Evolutionary conservation across 2,113 vertebrate species (phyloP).

Genomic region (Campylomormyrus numenius): DNA sequence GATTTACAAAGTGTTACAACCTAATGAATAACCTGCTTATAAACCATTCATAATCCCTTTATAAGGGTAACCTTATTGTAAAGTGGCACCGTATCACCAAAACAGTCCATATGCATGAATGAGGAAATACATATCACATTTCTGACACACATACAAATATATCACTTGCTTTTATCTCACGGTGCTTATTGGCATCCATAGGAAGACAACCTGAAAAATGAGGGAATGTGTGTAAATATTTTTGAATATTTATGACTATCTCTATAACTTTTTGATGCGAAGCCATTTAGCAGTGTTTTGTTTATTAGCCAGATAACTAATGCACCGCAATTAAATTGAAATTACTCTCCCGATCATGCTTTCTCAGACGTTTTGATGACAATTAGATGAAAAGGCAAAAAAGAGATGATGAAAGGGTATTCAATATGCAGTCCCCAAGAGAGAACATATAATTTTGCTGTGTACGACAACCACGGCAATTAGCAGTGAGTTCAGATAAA

Average conservation of each 20-base stretch:
- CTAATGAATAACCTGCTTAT: no score
- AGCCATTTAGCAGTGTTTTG: background rate
- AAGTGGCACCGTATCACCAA: background rate
- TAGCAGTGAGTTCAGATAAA: constrained; percentile 46
- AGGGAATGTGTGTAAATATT: background rate
- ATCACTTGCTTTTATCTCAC: background rate
- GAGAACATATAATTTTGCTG: constrained; percentile 10
- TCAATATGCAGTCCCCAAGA: constrained; percentile 11
- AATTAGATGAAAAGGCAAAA: constrained; percentile 26
- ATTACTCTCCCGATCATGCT: constrained; percentile 26
- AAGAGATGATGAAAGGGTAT: constrained; percentile 30
- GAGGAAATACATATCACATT: background rate
- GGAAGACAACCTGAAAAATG: background rate
- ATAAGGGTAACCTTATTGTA: no score
- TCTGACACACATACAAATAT: background rate
- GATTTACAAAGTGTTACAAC: no score
- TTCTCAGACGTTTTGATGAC: constrained; percentile 29
- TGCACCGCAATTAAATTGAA: constrained; percentile 18
- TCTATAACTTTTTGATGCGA: background rate
- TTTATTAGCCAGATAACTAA: constrained; percentile 8
- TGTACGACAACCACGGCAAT: constrained; percentile 42
- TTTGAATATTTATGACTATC: background rate
- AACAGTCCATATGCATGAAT: background rate
- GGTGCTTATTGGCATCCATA: background rate
- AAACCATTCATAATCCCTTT: no score